Evolutionary conservation across 2,888 invertebrate species (phyloP), one percentile per base, ranked within the genome.

Genomic region (Toxonevra muliebris): DNA sequence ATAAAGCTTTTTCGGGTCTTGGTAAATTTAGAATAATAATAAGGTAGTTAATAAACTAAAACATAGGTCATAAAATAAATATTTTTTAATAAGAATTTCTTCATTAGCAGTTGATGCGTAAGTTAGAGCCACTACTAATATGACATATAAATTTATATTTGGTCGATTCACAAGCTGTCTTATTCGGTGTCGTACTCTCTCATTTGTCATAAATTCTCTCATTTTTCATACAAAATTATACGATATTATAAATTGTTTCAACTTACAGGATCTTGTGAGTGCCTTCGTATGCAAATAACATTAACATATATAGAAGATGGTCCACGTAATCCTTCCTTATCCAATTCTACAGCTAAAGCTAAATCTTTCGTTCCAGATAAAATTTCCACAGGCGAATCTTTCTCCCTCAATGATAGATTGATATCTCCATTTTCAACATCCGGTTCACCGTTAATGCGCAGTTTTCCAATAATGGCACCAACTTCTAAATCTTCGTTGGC

Each of bases 291-390:
- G 84, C 95, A 96, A 71, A 95, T 91, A 73, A 95, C 91, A 84
- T 94, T 94, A 67, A 95, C 91, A 81, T 93, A 94, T 61, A 95
- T 92, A 65, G 93, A 94, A 54, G 94, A 90, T 3, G 95, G 95
- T 0, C 96, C 96, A 17, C 88, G 87, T 60, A 91, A 85, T 72
- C 94, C 95, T 87, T 95, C 94, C 74, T 96, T 94, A 84, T 96
- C 96, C 65, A 96, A 86, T 58, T 90, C 88, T 45, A 91, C 88
- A 50, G 90, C 89, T 45, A 96, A 87, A 2, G 94, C 92, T 63
- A 96, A 84, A 84, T 95, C 93, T 84, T 94, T 94, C 63, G 92
- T 90, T 63, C 92, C 92, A 0, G 92, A 87, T 40, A 90, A 88
- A 75, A 96, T 92, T 69, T 88, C 88, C 48, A 96, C 90, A 0